phyloP scores from a whole-genome alignment of 2,797 vertebrate genomes.

The Allobates femoralis region DNA sequence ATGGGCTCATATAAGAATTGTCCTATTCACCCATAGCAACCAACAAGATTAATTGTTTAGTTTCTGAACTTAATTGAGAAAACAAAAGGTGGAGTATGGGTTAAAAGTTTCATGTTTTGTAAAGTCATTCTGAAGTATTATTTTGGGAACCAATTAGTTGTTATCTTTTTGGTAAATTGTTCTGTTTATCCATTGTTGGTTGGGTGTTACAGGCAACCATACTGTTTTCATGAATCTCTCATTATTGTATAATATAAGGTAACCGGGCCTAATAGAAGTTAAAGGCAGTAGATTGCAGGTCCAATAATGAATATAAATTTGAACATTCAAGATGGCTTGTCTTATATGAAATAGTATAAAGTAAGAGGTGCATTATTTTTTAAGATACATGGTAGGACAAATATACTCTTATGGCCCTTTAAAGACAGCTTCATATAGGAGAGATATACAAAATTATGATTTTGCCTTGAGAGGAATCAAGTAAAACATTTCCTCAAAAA shows the following conservation, averaged over 20 bases:
- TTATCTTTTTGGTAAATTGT: not conserved
- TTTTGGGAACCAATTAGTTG: not conserved
- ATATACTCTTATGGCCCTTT: not conserved
- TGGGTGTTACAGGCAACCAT: not conserved
- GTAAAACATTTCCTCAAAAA: not conserved
- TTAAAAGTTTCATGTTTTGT: not conserved
- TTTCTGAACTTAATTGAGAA: not conserved
- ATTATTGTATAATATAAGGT: not conserved
- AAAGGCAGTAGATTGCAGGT: not conserved
- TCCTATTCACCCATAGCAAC: not conserved
- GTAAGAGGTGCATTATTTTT: not conserved
- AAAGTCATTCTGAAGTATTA: not conserved
- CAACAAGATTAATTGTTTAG: not conserved
- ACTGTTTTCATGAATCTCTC: not conserved
- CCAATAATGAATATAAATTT: not conserved
- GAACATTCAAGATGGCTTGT: constrained; percentile 5
- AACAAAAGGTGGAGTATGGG: not conserved
- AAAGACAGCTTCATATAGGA: not conserved
- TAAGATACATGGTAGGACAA: not conserved
- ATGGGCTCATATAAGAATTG: not conserved
- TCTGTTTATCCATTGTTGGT: not conserved
- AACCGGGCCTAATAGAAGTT: not conserved
- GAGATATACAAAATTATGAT: not conserved
- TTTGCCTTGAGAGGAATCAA: not conserved
- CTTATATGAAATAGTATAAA: not conserved